phyloP scores from a whole-genome alignment of 2,888 invertebrate species.

The Eupithecia dodoneata region DNA sequence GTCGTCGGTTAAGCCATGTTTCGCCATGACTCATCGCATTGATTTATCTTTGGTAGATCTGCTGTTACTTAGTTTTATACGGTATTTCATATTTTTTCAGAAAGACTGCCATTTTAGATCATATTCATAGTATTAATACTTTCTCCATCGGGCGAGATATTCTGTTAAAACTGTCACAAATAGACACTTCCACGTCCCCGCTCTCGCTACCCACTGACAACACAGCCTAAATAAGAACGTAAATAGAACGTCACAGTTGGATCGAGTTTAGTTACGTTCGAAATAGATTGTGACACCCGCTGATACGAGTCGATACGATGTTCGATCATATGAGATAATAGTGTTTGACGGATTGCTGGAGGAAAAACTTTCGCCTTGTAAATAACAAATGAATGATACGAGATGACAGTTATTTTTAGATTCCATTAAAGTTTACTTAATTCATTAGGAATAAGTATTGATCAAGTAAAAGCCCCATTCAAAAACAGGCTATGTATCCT shows the following conservation, averaged over 20 bases:
- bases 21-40: background rate
- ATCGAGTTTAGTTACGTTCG: conserved; percentile 42
- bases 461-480: too few relatives aligned
- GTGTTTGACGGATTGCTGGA: conserved; percentile 38
- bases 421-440: too few relatives aligned
- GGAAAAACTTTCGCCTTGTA: conserved; percentile 23
- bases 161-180: background rate
- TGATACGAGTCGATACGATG: conserved; percentile 31
- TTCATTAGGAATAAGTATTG: too few relatives aligned
- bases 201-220: background rate
- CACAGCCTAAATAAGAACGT: background rate
- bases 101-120: background rate
- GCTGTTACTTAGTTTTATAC: background rate
- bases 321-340: conserved; percentile 40
- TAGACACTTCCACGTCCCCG: background rate
- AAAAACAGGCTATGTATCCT: too few relatives aligned
- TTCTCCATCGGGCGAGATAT: background rate
- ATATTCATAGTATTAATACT: background rate
- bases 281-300: conserved; percentile 43
- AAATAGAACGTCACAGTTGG: conserved; percentile 36
- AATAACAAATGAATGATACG: conserved; percentile 4
- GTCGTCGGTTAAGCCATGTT: background rate
- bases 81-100: background rate
- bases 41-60: background rate
- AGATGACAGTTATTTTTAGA: background rate